Conservation (phyloP, 2,113 vertebrate genomes). For the Martes martes region DNA sequence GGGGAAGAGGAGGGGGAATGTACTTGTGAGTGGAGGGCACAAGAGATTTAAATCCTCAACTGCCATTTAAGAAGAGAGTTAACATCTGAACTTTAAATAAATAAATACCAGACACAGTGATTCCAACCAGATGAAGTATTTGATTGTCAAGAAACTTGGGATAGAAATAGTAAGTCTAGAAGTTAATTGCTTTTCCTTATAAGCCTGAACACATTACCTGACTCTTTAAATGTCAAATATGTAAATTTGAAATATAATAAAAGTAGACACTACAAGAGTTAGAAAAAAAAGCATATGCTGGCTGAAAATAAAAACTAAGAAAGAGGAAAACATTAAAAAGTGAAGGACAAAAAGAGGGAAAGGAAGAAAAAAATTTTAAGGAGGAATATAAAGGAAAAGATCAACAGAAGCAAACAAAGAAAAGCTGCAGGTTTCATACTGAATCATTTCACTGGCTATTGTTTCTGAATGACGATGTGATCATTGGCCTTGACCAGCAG, state of each 20-base stretch:
- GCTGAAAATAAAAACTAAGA: background rate
- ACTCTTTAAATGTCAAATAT: background rate
- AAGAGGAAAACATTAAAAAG: background rate
- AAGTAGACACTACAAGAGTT: background rate
- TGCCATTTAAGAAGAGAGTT: background rate
- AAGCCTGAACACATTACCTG: background rate
- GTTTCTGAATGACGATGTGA: background rate
- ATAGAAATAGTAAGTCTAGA: background rate
- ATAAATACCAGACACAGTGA: background rate
- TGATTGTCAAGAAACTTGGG: background rate
- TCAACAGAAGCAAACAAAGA: background rate
- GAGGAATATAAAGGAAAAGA: background rate
- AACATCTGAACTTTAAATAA: background rate
- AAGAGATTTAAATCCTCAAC: background rate
- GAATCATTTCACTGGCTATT: background rate
- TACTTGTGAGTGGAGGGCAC: background rate
- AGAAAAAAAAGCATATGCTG: background rate
- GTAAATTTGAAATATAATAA: background rate
- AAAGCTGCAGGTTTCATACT: background rate
- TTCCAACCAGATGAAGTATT: background rate
- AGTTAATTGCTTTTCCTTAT: background rate
- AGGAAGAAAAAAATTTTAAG: background rate
- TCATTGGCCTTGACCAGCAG: background rate
- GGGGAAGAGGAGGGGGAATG: rapidly evolving
- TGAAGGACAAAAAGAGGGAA: background rate